Conservation (phyloP, 2,797 vertebrate genomes). For the Hydrolagus colliei region DNA sequence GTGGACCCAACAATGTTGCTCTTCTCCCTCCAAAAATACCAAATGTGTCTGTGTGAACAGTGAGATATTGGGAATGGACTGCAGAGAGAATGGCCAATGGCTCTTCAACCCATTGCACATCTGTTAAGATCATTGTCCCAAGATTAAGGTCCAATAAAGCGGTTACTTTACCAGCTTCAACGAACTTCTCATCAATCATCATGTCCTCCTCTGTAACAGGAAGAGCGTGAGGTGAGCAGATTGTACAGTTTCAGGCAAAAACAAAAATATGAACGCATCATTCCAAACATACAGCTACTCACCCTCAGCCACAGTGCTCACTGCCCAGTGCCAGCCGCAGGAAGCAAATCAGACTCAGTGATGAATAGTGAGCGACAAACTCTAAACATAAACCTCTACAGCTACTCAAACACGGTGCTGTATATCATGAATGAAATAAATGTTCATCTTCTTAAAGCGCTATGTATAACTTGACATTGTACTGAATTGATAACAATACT, state of each 20-base stretch:
- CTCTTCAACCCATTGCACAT: too few species aligned
- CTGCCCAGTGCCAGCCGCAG: constrained; percentile 55
- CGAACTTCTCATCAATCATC: constrained; percentile 79
- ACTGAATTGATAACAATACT: too few species aligned
- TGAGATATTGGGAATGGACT: too few species aligned
- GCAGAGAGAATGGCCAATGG: too few species aligned
- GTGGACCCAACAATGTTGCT: too few species aligned
- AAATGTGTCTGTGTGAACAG: too few species aligned
- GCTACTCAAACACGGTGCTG: not conserved
- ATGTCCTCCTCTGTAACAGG: constrained; percentile 72
- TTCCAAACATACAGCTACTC: constrained; percentile 41
- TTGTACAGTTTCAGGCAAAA: constrained; percentile 22
- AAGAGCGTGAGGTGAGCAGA: constrained; percentile 30
- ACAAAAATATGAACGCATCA: constrained; percentile 25
- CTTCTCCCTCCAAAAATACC: too few species aligned
- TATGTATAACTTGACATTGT: too few species aligned
- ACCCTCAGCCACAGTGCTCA: constrained; percentile 89
- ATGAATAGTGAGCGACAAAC: not conserved
- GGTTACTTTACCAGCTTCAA: constrained; percentile 77
- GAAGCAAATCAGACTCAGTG: constrained; percentile 38
- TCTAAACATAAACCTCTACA: not conserved
- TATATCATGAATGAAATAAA: not conserved
- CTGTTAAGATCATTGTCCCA: not conserved
- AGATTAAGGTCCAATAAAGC: too few species aligned
- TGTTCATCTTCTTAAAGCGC: too few species aligned